Evolutionary conservation across 2,888 invertebrate species (phyloP).

Genomic region (Microplitis deprimator): DNA sequence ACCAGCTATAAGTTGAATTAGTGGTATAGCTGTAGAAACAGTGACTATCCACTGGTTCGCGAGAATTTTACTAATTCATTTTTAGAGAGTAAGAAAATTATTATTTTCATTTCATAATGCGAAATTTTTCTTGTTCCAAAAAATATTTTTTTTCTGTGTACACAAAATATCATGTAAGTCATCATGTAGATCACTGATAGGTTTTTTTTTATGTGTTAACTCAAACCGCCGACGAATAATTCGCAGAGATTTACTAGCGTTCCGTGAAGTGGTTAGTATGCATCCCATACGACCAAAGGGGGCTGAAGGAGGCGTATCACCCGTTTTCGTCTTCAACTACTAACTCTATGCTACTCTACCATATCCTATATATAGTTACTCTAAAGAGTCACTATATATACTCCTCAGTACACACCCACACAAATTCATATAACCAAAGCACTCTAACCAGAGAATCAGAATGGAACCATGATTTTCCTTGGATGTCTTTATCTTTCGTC

Average conservation of each 20-base stretch:
- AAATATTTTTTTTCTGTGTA: not conserved
- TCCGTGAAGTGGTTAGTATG: conserved; percentile 60
- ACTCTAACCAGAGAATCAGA: no score
- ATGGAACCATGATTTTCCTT: not conserved
- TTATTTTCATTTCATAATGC: no score
- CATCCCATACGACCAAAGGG: conserved; percentile 53
- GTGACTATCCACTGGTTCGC: no score
- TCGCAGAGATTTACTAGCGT: conserved; percentile 57
- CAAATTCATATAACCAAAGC: not conserved
- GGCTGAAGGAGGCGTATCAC: conserved; percentile 35
- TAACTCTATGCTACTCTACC: conserved; percentile 1
- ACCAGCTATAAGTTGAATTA: no score
- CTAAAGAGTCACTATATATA: conserved; percentile 5
- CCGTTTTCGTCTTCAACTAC: conserved; percentile 43
- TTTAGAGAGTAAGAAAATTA: no score
- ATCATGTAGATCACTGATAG: conserved; percentile 26
- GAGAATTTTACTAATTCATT: no score
- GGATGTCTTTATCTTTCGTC: not conserved
- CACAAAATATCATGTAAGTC: conserved; percentile 22
- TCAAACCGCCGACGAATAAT: conserved; percentile 51
- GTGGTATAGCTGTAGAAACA: no score
- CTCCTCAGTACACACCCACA: not conserved
- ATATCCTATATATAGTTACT: not conserved
- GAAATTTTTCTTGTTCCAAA: no score
- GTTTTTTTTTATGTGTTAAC: conserved; percentile 36